phyloP scores from a whole-genome alignment of 2,113 vertebrate genomes.

The Chloebia gouldiae region DNA sequence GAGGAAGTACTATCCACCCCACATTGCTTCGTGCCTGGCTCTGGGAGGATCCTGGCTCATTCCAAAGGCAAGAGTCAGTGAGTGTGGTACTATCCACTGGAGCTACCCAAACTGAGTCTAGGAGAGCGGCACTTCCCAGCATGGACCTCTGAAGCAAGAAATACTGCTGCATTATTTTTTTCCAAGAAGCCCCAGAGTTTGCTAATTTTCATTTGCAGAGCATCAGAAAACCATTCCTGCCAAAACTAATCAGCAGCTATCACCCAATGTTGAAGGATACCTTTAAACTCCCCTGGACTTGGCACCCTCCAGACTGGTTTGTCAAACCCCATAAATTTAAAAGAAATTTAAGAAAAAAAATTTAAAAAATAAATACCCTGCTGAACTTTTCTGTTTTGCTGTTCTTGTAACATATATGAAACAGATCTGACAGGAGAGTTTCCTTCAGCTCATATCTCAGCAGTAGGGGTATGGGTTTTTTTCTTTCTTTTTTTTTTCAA shows the following conservation, averaged over 20 bases:
- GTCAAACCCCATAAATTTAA: conserved; percentile 51
- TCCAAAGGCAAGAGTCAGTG: conserved; percentile 6
- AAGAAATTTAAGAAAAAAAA: background rate
- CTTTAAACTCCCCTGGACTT: conserved; percentile 16
- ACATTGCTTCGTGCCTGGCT: conserved; percentile 9
- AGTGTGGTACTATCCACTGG: background rate
- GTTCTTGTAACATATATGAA: conserved; percentile 65
- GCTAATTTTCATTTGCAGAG: conserved; percentile 11
- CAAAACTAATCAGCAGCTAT: conserved; percentile 61
- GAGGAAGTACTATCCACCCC: background rate
- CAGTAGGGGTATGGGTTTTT: conserved; percentile 8
- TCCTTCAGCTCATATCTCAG: conserved; percentile 64
- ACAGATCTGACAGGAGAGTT: conserved; percentile 58
- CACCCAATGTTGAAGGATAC: conserved; percentile 29
- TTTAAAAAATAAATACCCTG: conserved; percentile 36
- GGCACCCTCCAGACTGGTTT: conserved; percentile 58
- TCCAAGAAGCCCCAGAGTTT: background rate
- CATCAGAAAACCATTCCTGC: conserved; percentile 46
- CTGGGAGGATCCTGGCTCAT: conserved; percentile 9
- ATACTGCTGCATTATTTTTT: background rate
- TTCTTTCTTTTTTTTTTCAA: background rate
- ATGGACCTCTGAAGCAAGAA: background rate
- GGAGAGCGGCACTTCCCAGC: background rate
- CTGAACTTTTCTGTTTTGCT: conserved; percentile 73
- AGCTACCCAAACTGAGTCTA: background rate